phyloP scores from a whole-genome alignment of 2,888 invertebrate genomes.

The Chalcosyrphus nemorum region DNA sequence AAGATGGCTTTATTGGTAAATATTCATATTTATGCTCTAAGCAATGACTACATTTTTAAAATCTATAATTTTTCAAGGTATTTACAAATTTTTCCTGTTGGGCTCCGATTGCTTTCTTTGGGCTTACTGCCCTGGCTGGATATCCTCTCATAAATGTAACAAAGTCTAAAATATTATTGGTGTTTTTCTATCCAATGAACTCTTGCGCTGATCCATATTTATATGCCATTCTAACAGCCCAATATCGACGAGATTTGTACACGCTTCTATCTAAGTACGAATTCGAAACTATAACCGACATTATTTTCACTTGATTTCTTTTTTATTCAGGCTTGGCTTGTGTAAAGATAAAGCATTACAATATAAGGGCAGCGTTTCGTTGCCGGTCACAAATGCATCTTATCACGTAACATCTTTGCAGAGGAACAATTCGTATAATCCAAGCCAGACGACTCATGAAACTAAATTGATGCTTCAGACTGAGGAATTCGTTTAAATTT shows the following conservation, averaged over 20 bases:
- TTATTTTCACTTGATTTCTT: too few species aligned
- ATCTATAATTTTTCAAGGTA: too few species aligned
- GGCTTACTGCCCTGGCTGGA: slow-evolving; percentile 92
- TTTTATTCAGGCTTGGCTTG: slow-evolving; percentile 84
- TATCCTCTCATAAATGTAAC: slow-evolving; percentile 92
- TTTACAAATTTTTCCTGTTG: slow-evolving; percentile 93
- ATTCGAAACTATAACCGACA: too few species aligned
- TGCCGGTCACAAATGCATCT: slow-evolving; percentile 78
- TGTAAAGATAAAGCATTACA: slow-evolving; percentile 83
- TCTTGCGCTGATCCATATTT: slow-evolving; percentile 96
- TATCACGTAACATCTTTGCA: slow-evolving; percentile 76
- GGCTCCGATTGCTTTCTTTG: slow-evolving; percentile 95
- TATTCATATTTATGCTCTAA: too few species aligned
- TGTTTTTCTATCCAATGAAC: slow-evolving; percentile 95
- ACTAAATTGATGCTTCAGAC: slow-evolving; percentile 77
- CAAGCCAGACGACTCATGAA: slow-evolving; percentile 74
- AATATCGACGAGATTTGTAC: slow-evolving; percentile 90
- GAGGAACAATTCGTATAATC: slow-evolving; percentile 74
- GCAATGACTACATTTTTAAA: too few species aligned
- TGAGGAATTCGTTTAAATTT: slow-evolving; percentile 79
- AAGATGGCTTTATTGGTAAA: slow-evolving; percentile 93
- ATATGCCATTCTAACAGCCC: slow-evolving; percentile 94
- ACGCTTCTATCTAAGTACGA: slow-evolving; percentile 86
- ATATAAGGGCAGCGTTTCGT: slow-evolving; percentile 82
- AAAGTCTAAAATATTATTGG: slow-evolving; percentile 90